Conservation (phyloP, 2,797 vertebrate genomes). For the Sternarchorhynchus goeldii region DNA sequence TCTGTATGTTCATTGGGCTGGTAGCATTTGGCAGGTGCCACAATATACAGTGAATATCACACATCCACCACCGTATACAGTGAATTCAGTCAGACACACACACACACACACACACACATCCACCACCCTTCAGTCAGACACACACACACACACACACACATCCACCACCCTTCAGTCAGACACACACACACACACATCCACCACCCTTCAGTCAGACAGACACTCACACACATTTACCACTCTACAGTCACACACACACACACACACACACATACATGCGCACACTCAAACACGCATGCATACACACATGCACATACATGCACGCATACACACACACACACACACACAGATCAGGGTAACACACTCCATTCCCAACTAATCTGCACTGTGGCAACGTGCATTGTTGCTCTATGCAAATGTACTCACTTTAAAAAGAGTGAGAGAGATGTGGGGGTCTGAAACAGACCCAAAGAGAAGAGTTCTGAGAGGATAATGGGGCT, state of each 20-base stretch:
- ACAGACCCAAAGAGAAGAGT: slow-evolving; percentile 33
- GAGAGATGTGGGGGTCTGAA: slow-evolving; percentile 34
- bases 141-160: slow-evolving; percentile 39
- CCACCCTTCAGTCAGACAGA: background rate
- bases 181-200: background rate
- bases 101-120: slow-evolving; percentile 26
- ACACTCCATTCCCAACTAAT: slow-evolving; percentile 72
- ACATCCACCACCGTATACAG: background rate
- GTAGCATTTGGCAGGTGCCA: slow-evolving; percentile 36
- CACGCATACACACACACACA: slow-evolving; percentile 31
- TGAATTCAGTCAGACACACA: slow-evolving; percentile 14
- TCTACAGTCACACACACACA: background rate
- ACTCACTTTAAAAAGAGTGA: slow-evolving; percentile 81
- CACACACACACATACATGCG: slow-evolving; percentile 2
- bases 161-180: slow-evolving; percentile 46
- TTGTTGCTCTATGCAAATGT: slow-evolving; percentile 91
- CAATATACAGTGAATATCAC: slow-evolving; percentile 5
- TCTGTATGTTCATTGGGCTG: slow-evolving; percentile 31
- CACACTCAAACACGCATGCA: too few species aligned
- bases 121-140: slow-evolving; percentile 25
- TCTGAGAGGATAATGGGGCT: slow-evolving; percentile 57
- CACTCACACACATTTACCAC: background rate
- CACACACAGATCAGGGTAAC: slow-evolving; percentile 45
- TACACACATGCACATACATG: slow-evolving; percentile 23
- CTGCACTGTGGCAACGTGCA: slow-evolving; percentile 81